These are phyloP conservation scores for Rhyacophila brunnea DNA, from an alignment of 1,140 invertebrate species.

Conservation along the genomic window DNA sequence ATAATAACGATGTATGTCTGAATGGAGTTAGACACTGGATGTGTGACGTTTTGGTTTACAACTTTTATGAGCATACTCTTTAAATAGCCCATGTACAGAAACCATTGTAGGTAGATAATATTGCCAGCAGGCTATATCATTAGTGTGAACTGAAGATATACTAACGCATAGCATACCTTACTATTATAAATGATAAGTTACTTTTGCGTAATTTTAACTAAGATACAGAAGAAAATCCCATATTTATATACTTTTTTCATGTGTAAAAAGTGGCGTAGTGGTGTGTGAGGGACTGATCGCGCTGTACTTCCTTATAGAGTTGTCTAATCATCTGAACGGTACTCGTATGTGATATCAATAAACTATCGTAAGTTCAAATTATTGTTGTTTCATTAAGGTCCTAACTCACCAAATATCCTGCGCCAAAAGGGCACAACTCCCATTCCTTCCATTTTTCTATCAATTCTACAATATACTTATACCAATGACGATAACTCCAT, in stretches of 20 bases:
- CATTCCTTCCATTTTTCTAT: too few relatives aligned
- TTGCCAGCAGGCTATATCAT: constrained; percentile 2
- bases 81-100: neutral
- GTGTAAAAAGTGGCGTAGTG: constrained; percentile 19
- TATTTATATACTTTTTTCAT: constrained; percentile 33
- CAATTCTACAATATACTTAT: too few relatives aligned
- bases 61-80: too few relatives aligned
- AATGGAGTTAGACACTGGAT: too few relatives aligned
- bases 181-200: constrained; percentile 7
- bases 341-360: constrained; percentile 37
- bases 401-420: too few relatives aligned
- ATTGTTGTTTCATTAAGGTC: too few relatives aligned
- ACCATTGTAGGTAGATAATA: constrained; percentile 13
- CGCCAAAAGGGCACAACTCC: too few relatives aligned
- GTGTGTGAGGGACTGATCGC: constrained; percentile 26
- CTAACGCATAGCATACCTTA: constrained; percentile 9
- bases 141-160: neutral
- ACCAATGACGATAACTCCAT: too few relatives aligned
- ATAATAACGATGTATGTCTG: too few relatives aligned
- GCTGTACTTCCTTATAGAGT: constrained; percentile 30
- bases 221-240: constrained; percentile 23
- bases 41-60: too few relatives aligned
- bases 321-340: constrained; percentile 34
- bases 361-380: constrained; percentile 33
- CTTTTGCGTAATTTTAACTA: constrained; percentile 26